phyloP scores from a whole-genome alignment of 2,797 vertebrate genomes.

The Anguilla obscura region DNA sequence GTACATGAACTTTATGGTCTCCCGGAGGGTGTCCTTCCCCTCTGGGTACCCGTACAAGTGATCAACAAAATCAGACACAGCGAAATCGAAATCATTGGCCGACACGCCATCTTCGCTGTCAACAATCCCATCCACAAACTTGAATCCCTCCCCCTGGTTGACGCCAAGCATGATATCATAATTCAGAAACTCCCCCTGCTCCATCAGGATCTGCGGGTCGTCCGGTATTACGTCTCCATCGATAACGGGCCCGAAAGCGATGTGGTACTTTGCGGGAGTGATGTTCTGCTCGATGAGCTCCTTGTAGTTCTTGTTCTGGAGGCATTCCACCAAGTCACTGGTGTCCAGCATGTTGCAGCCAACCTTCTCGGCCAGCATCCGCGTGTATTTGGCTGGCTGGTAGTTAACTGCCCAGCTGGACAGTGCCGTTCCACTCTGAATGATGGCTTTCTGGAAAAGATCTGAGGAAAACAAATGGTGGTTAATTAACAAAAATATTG shows the following conservation, averaged over 20 bases:
- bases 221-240: conserved; percentile 97
- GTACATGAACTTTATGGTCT: conserved; percentile 99
- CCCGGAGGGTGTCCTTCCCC: conserved; percentile 87
- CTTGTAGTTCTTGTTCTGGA: conserved; percentile 85
- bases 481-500: neutral
- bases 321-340: conserved; percentile 88
- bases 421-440: conserved; percentile 95
- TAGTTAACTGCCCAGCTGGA: conserved; percentile 99
- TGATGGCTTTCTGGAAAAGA: conserved; percentile 97
- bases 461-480: conserved; percentile 70
- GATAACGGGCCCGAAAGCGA: conserved; percentile 95
- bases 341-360: conserved; percentile 93
- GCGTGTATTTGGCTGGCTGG: conserved; percentile 93
- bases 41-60: conserved; percentile 93
- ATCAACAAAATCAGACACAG: conserved; percentile 93
- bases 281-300: conserved; percentile 91
- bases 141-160: conserved; percentile 93
- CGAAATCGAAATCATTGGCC: conserved; percentile 91
- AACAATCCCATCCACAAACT: conserved; percentile 92
- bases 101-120: conserved; percentile 92
- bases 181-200: conserved; percentile 98
- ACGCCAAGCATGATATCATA: conserved; percentile 98
- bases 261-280: conserved; percentile 92
- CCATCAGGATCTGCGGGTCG: conserved; percentile 98
- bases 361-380: conserved; percentile 88